These are phyloP conservation scores for Pan troglodytes DNA, from an alignment of 2,113 vertebrate species.

Conservation along the genomic window NHGRI_mPanTro3-v2.1_pri NC_086015.1:80808501-80809000, in stretches of 20 bases:
- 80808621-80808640: neutral
- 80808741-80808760: accelerated
- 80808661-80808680: accelerated
- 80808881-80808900: neutral
- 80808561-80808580: neutral
- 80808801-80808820: neutral
- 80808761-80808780: neutral
- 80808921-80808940: constrained; percentile 9
- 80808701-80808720: accelerated
- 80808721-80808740: accelerated
- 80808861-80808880: neutral
- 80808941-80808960: neutral
- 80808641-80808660: too few species aligned
- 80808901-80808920: neutral
- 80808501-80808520: neutral
- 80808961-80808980: neutral
- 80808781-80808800: neutral
- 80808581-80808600: neutral
- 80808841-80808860: neutral
- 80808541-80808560: neutral
- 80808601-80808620: neutral
- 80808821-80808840: neutral
- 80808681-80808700: neutral
- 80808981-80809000: neutral
- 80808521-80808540: neutral